Percentiles rank a stretch among this genome's conserved stretches.
Conservation (phyloP, 2,797 vertebrate genomes). For the Remorina albescens region DNA sequence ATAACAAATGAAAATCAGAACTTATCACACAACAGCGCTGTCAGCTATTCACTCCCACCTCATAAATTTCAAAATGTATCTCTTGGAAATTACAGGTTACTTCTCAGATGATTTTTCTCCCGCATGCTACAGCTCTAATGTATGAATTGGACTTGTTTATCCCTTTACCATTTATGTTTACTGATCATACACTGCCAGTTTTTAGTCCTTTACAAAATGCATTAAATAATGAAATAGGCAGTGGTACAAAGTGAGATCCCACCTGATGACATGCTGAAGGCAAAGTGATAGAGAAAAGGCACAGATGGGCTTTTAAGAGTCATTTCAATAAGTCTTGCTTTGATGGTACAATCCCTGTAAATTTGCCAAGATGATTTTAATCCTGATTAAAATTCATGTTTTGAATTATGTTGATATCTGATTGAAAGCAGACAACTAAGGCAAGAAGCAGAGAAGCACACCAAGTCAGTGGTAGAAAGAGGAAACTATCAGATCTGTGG, state of each 20-base stretch:
- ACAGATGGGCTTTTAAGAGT: conserved; percentile 26
- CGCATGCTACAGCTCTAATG: not conserved
- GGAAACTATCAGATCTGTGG: conserved; percentile 39
- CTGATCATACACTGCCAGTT: not conserved
- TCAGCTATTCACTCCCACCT: conserved; percentile 13
- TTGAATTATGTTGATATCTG: conserved; percentile 26
- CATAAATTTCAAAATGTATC: conserved; percentile 27
- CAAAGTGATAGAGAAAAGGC: conserved; percentile 2
- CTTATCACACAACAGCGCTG: conserved; percentile 29
- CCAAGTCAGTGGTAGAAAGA: conserved; percentile 16
- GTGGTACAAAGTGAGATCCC: not conserved
- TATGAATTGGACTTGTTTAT: not conserved
- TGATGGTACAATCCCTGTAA: conserved; percentile 17
- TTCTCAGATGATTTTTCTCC: not conserved
- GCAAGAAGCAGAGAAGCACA: conserved; percentile 2
- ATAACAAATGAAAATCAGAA: conserved; percentile 35
- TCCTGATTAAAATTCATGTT: conserved; percentile 25
- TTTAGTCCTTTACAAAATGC: not conserved
- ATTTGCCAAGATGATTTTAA: conserved; percentile 30
- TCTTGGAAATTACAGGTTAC: conserved; percentile 24
- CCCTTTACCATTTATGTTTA: not conserved
- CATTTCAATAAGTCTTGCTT: conserved; percentile 15
- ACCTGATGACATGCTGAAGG: not conserved
- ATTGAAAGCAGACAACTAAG: conserved; percentile 24
- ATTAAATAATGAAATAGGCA: conserved; percentile 8